Percentiles rank a stretch among this genome's conserved stretches.
Evolutionary conservation across 2,888 invertebrate genomes (phyloP).

Genomic region (Macrophya alboannulata): DNA sequence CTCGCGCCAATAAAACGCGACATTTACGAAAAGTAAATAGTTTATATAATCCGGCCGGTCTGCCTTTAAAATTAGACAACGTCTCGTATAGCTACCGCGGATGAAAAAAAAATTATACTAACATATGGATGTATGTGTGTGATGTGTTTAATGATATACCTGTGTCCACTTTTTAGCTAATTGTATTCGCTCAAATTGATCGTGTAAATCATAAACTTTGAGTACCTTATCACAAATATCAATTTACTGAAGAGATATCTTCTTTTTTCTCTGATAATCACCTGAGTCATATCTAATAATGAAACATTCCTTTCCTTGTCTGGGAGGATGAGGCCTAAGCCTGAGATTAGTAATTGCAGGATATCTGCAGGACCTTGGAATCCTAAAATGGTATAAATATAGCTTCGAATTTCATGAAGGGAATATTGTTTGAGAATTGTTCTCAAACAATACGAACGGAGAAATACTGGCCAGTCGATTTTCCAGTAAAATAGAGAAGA

Average conservation of each 20-base stretch:
- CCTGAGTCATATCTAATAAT: background rate
- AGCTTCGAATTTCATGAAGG: background rate
- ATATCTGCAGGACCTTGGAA: background rate
- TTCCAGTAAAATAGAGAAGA: no score
- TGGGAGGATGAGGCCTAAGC: background rate
- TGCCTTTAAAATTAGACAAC: slow-evolving; percentile 66
- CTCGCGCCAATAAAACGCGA: slow-evolving; percentile 39
- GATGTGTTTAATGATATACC: background rate
- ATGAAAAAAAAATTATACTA: slow-evolving; percentile 33
- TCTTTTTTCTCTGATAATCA: background rate
- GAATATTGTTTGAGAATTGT: background rate
- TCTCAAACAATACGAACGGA: no score
- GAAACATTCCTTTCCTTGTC: background rate
- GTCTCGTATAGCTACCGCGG: slow-evolving; percentile 4
- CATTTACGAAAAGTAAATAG: slow-evolving; percentile 63
- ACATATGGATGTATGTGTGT: background rate
- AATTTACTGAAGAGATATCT: background rate
- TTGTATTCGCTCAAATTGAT: background rate
- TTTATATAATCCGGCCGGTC: slow-evolving; percentile 66
- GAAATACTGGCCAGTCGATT: no score
- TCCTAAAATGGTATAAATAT: background rate
- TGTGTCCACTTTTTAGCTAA: background rate
- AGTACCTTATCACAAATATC: background rate
- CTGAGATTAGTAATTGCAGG: background rate
- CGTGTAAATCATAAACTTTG: background rate